Evolutionary conservation across 30 jellyfish, hydroid and myxozoan species (phyloP).

Genomic region (Cassiopea andromeda): DNA sequence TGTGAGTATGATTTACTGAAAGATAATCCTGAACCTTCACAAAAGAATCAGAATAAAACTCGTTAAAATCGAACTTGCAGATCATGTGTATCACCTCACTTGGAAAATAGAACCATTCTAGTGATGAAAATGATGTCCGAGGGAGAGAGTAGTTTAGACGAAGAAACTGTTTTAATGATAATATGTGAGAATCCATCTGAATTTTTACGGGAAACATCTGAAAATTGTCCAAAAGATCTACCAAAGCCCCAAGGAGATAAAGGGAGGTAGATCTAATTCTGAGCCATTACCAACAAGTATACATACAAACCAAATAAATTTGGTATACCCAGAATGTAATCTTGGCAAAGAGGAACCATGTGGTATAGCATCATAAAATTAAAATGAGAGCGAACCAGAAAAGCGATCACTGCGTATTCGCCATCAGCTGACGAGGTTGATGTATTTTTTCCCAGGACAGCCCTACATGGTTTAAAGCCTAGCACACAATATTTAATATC

Average conservation of each 20-base stretch:
- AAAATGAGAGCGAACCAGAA: background rate
- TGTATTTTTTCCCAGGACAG: conserved; percentile 24
- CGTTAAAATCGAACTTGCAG: conserved; percentile 14
- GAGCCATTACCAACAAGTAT: background rate
- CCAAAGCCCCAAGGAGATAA: background rate
- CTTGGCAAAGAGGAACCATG: conserved; percentile 20
- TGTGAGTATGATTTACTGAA: conserved; percentile 30
- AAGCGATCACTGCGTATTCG: conserved; percentile 19
- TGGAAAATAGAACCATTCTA: background rate
- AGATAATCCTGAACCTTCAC: background rate
- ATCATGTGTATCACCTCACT: conserved; percentile 9
- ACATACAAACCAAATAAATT: background rate
- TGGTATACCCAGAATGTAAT: background rate
- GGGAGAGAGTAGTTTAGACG: conserved; percentile 21
- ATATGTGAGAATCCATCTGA: conserved; percentile 3
- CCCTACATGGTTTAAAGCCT: background rate
- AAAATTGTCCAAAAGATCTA: background rate
- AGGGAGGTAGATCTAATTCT: background rate
- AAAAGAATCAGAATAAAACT: background rate
- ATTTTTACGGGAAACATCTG: background rate
- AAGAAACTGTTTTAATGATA: conserved; percentile 2
- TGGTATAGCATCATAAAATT: background rate
- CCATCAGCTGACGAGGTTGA: background rate
- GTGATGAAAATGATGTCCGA: background rate
- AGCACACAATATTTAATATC: background rate